A percentile compares a stretch with the other conserved stretches of the same genome.
These are phyloP conservation scores for Lerema accius DNA, from an alignment of 1,140 invertebrate genomes.

Conservation along the genomic window DNA sequence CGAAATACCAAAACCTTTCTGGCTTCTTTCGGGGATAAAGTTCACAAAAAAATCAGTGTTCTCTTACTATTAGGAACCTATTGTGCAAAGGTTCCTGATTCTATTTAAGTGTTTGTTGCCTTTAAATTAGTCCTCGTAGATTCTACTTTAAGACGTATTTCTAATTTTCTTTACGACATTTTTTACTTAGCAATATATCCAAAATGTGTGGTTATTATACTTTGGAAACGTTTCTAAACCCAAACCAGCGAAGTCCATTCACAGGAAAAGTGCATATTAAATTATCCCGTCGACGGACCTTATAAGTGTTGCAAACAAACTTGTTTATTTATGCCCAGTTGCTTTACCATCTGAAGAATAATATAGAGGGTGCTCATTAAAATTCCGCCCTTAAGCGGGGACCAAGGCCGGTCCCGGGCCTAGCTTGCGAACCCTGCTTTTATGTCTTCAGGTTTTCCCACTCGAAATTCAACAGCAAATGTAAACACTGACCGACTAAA, in stretches of 20 bases:
- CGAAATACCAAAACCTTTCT: too few species aligned
- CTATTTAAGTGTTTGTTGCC: too few species aligned
- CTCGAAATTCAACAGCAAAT: neutral
- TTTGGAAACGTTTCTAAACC: neutral
- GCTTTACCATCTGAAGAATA: slow-evolving; percentile 21
- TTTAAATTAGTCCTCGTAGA: too few species aligned
- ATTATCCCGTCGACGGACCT: neutral
- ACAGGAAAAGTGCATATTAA: neutral
- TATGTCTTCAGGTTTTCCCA: neutral
- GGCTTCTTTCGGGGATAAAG: too few species aligned
- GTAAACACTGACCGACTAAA: neutral
- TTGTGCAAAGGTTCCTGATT: too few species aligned
- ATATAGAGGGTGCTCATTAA: slow-evolving; percentile 39
- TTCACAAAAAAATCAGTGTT: too few species aligned
- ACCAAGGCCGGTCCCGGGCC: slow-evolving; percentile 44
- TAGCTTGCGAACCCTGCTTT: slow-evolving; percentile 18
- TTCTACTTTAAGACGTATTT: too few species aligned
- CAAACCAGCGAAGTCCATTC: neutral
- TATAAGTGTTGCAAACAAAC: slow-evolving; percentile 11
- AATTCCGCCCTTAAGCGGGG: slow-evolving; percentile 38
- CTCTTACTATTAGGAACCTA: too few species aligned
- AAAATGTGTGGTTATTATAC: too few species aligned
- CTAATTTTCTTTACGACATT: too few species aligned
- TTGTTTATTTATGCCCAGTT: slow-evolving; percentile 20
- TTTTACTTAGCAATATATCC: too few species aligned